Base-by-base conservation (phyloP, 2,113 vertebrate genomes). In the Bubo bubo region DNA sequence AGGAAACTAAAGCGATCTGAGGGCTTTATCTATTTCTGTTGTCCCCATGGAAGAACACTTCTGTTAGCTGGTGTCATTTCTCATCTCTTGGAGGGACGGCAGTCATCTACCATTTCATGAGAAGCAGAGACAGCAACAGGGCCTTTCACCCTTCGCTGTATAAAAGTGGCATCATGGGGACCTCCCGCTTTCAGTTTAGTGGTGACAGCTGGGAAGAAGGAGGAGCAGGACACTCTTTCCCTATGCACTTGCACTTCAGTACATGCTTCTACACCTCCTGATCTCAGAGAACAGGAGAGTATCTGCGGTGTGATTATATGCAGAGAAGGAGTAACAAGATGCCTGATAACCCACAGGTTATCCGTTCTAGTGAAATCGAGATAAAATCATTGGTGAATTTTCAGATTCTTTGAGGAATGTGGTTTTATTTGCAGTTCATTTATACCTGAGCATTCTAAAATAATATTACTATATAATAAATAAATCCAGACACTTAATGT, bases 41-140 rank as follows among this genome's bases (percentile, higher is more conserved):
- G 18, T 39, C 32, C 14, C 8, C 1, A 3, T 5, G 22, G 47
- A 88, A 55, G 47, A 81, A 35, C 0, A 1, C 8, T 63, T 79
- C 18, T 50, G 37, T 27, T 34, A 45, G 79, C 28, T 18, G 14
- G 53, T 23, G 63, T 34, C 28, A 27, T 59, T 71, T 32, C 16
- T 23, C 21, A 37, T 13, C 9, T 1, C 2, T 5, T 39, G 83
- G 52, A 70, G 30, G 55, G 59, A 14, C 4, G 35, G 35, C 11
- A 5, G 4, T 24, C 47, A 64, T 53, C 6, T 39, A 59, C 1
- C 12, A 18, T 17, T 60, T 43, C 30, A 72, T 8, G 24, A 60
- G 43, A 63, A 75, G 77, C 53, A 76, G 53, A 0, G 1, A 19
- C 3, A 19, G 63, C 20, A 43, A 43, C 13, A 14, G 28, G 41